Conservation (phyloP, 2,113 vertebrate genomes). For the Lampris megalopsis region DNA sequence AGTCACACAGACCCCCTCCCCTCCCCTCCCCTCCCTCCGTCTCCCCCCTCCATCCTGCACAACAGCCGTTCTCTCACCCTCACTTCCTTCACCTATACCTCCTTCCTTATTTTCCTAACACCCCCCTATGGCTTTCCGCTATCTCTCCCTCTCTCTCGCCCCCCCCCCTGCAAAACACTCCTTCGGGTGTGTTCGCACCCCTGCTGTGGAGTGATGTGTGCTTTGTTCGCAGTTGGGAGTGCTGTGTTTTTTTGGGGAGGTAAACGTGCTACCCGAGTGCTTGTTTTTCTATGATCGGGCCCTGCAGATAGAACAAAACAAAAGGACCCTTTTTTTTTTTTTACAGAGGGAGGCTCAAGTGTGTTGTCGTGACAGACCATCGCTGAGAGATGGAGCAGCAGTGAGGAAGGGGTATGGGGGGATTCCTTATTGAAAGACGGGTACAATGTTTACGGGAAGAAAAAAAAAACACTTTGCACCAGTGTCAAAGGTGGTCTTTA, state of each 20-base stretch:
- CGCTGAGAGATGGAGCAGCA: neutral
- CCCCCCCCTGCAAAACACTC: neutral
- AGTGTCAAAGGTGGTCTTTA: neutral
- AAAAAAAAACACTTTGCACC: neutral
- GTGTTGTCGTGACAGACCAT: constrained; percentile 17
- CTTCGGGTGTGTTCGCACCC: constrained; percentile 6
- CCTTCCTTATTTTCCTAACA: constrained; percentile 29
- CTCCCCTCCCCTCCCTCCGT: constrained; percentile 1
- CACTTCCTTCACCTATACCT: neutral
- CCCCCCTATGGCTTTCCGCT: constrained; percentile 36
- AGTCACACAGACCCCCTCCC: neutral
- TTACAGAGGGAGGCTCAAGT: constrained; percentile 31
- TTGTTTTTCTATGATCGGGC: neutral
- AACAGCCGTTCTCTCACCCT: constrained; percentile 36
- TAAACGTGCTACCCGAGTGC: constrained; percentile 48
- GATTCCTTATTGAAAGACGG: constrained; percentile 21
- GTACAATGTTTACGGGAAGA: neutral
- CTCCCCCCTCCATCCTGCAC: constrained; percentile 22
- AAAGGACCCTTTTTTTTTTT: constrained; percentile 38
- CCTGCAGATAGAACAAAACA: constrained; percentile 18
- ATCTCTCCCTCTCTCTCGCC: constrained; percentile 11
- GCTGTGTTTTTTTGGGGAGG: constrained; percentile 8
- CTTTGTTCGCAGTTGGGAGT: constrained; percentile 50
- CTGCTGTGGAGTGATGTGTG: neutral
- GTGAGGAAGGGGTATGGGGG: neutral